Conservation (phyloP, 2,888 invertebrate species). For the Napeogenes inachia region DNA sequence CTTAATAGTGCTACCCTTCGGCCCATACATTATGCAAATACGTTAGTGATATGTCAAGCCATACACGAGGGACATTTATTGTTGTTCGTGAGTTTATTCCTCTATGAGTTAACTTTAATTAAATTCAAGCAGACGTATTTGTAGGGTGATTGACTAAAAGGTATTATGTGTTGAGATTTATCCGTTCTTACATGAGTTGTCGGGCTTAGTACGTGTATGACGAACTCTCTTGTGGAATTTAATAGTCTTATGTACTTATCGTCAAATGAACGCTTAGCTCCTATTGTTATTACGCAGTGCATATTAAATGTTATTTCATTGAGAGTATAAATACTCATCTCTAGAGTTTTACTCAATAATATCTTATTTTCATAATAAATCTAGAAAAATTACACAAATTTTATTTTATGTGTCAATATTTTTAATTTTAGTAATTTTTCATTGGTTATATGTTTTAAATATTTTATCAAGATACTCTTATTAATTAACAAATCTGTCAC, state of each 20-base stretch:
- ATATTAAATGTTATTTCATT: no score
- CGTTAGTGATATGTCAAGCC: slow-evolving; percentile 73
- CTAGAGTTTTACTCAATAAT: no score
- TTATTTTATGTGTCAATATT: no score
- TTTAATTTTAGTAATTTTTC: not conserved
- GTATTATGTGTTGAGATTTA: slow-evolving; percentile 67
- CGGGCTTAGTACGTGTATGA: slow-evolving; percentile 3
- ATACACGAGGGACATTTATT: slow-evolving; percentile 75
- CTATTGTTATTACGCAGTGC: not conserved
- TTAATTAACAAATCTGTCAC: slow-evolving; percentile 3
- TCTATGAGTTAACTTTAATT: slow-evolving; percentile 77
- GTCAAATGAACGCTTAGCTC: not conserved
- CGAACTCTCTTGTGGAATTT: slow-evolving; percentile 5
- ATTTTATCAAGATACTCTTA: not conserved
- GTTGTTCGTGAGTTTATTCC: slow-evolving; percentile 72
- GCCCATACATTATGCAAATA: slow-evolving; percentile 76
- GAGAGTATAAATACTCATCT: no score
- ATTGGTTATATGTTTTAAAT: not conserved
- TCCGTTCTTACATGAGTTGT: slow-evolving; percentile 39
- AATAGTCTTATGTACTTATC: slow-evolving; percentile 8
- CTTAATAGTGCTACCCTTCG: slow-evolving; percentile 71
- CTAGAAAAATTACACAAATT: no score
- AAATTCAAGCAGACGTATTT: slow-evolving; percentile 72
- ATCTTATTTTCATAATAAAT: no score
- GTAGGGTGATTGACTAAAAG: slow-evolving; percentile 70